Percentiles rank a stretch among this genome's conserved stretches.
Conservation (phyloP, 2,113 vertebrate species). For the Entomyzon cyanotis region DNA sequence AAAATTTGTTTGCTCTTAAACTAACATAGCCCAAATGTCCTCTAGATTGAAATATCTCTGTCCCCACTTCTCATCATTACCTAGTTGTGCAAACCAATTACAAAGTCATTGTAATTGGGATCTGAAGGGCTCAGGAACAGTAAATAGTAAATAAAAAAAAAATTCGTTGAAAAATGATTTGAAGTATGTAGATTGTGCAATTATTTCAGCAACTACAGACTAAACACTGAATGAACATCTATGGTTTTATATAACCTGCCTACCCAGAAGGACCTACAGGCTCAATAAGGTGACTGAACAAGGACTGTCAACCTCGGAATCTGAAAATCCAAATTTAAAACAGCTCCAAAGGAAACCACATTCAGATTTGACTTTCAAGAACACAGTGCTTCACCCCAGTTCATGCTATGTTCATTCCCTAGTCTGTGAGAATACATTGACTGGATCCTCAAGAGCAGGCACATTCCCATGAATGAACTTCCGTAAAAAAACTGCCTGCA, state of each 20-base stretch:
- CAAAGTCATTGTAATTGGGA: not conserved
- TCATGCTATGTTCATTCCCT: not conserved
- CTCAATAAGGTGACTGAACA: not conserved
- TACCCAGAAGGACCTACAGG: not conserved
- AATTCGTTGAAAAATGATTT: not conserved
- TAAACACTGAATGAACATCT: not conserved
- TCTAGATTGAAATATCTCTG: not conserved
- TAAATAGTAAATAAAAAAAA: not conserved
- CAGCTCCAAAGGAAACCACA: not conserved
- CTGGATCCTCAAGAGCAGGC: not conserved
- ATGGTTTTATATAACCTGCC: not conserved
- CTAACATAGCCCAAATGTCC: not conserved
- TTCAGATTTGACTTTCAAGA: not conserved
- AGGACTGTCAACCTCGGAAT: not conserved
- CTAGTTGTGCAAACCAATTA: not conserved
- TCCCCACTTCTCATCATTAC: not conserved
- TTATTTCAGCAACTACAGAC: not conserved
- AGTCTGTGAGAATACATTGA: not conserved
- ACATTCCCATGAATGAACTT: not conserved
- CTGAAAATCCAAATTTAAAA: not conserved
- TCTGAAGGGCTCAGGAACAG: not conserved
- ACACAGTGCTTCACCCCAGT: not conserved
- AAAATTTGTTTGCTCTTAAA: not conserved
- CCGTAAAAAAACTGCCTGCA: not conserved
- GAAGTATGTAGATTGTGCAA: not conserved